These are phyloP conservation scores for Eutolmus rufibarbis DNA, from an alignment of 2,888 invertebrate species.

Conservation along the genomic window DNA sequence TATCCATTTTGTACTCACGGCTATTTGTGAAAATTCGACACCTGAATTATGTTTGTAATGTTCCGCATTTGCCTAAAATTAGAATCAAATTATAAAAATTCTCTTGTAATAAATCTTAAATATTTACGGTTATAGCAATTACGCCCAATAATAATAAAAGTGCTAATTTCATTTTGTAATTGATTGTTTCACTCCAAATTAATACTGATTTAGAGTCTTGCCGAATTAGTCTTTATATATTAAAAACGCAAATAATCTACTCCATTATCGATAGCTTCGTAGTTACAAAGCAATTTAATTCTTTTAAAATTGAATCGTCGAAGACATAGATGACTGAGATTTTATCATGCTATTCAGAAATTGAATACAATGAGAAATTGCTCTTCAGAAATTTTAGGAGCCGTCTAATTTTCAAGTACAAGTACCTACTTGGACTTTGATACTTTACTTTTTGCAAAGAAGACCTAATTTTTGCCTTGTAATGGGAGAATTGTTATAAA, in stretches of 20 bases:
- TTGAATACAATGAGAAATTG: not conserved
- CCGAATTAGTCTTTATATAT: not conserved
- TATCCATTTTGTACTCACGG: not conserved
- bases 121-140: not conserved
- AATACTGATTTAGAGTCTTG: not conserved
- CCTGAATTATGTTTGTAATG: not conserved
- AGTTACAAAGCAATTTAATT: not conserved
- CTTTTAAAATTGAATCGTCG: not conserved
- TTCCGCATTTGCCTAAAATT: not conserved
- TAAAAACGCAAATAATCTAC: not conserved
- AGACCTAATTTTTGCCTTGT: not conserved
- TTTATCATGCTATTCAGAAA: not conserved
- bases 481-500: not conserved
- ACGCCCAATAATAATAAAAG: not conserved
- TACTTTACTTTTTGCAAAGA: not conserved
- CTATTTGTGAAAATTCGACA: not conserved
- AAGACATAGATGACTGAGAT: not conserved
- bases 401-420: not conserved
- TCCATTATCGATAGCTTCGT: not conserved
- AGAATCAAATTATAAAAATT: not conserved
- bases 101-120: not conserved
- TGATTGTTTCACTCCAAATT: not conserved
- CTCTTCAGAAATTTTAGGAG: not conserved
- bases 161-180: not conserved
- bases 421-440: not conserved